These are phyloP conservation scores for Montipora sp. DNA, from an alignment of 64 coral and sea anemone species.

Conservation along the genomic window DNA sequence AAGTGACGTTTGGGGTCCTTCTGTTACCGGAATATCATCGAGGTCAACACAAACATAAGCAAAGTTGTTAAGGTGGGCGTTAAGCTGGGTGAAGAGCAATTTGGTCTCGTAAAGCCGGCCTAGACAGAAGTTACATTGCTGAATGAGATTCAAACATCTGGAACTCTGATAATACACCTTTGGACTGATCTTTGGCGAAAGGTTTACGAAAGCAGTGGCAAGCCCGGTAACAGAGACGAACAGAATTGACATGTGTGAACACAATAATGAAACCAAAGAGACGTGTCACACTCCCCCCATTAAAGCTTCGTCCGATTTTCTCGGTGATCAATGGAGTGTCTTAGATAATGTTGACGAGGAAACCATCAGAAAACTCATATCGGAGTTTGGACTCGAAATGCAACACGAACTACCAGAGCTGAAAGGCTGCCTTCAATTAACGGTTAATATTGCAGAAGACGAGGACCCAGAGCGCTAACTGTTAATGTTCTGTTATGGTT, in stretches of 20 bases:
- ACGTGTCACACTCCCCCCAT: not conserved
- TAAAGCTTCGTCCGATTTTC: not conserved
- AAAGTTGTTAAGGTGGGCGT: not conserved
- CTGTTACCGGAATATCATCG: not conserved
- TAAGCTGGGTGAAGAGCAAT: not conserved
- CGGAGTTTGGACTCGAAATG: slow-evolving; percentile 41
- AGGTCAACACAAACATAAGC: slow-evolving; percentile 15
- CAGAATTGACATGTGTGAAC: slow-evolving; percentile 29
- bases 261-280: not conserved
- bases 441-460: slow-evolving; percentile 1
- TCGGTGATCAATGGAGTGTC: slow-evolving; percentile 26
- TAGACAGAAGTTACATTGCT: not conserved
- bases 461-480: slow-evolving; percentile 34
- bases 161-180: too few relatives aligned
- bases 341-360: slow-evolving; percentile 52
- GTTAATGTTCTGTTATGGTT: not conserved
- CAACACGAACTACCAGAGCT: slow-evolving; percentile 61
- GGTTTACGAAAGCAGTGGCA: not conserved
- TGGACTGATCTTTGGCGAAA: not conserved
- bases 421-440: slow-evolving; percentile 29
- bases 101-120: not conserved
- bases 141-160: not conserved
- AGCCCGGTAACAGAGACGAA: not conserved
- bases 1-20: not conserved
- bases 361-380: slow-evolving; percentile 37